Evolutionary conservation across 2,797 vertebrate species (phyloP), one percentile per base, ranked within the genome.

Genomic region (Aldrovandia affinis): DNA sequence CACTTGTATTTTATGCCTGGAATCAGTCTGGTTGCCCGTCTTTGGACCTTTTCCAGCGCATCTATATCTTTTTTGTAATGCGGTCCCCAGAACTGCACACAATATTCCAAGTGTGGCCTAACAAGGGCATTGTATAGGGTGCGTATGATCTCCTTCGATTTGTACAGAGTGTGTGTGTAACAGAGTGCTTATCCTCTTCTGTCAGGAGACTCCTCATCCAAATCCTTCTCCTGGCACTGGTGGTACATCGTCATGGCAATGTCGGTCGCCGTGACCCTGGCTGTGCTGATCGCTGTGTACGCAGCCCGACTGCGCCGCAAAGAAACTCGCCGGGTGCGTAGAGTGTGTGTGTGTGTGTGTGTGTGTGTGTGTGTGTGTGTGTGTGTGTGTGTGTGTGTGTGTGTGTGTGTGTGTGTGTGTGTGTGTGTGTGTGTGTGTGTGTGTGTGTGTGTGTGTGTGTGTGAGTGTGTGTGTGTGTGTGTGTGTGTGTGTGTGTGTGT

Each of bases 161-260:
- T 50, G 47, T 50, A 12, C 12, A 50, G 47, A n/a, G n/a, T n/a
- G n/a, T n/a, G n/a, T n/a, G n/a, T n/a, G n/a, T n/a, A n/a, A n/a
- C n/a, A n/a, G n/a, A n/a, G n/a, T n/a, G n/a, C n/a, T n/a, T n/a
- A n/a, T n/a, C n/a, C n/a, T 85, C 77, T 47, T 77, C 81, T 88
- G 83, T 52, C 88, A 95, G 95, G 88, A 78, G 70, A 65, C 0
- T 89, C 89, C 0, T 83, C 87, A 47, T 86, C 90, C 33, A 90
- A 87, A 0, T 87, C 87, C 28, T 96, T 97, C 91, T 97, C 97
- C 78, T 97, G 97, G 97, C 96, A 97, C 91, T 98, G 97, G 97
- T 98, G 97, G 97, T 97, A 97, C 3, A 96, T 97, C 87, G 95
- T 97, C 82, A 96, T 98, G 92, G 97, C 96, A 44, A 89, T 96